Conservation (phyloP, 2,797 vertebrate species). For the Scolopax rusticola region DNA sequence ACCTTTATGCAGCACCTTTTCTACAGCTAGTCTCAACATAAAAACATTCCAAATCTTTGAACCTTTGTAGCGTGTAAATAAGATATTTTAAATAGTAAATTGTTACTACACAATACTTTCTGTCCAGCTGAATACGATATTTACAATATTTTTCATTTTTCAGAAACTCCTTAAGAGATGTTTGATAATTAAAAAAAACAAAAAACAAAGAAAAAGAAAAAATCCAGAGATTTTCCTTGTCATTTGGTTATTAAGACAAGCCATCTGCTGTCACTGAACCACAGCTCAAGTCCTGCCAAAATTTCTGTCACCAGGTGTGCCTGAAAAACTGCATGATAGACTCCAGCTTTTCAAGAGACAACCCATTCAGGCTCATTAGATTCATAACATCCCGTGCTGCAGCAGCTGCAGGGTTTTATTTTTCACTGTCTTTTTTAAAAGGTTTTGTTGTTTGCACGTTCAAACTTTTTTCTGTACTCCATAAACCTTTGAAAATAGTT, state of each 20-base stretch:
- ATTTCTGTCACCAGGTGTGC: background rate
- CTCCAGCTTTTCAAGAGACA: background rate
- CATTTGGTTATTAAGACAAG: background rate
- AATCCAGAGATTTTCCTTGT: background rate
- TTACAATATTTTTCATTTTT: background rate
- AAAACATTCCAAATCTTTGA: background rate
- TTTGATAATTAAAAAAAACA: background rate
- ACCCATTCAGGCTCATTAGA: background rate
- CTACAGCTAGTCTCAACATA: background rate
- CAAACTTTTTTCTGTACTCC: background rate
- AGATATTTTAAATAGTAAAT: background rate
- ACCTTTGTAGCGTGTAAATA: background rate
- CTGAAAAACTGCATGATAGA: background rate
- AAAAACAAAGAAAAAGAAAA: background rate
- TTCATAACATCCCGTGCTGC: background rate
- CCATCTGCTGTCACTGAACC: background rate
- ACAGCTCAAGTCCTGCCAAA: background rate
- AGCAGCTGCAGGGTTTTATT: slow-evolving; percentile 7
- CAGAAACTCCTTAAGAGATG: background rate
- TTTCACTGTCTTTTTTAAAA: background rate
- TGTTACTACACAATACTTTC: background rate
- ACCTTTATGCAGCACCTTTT: background rate
- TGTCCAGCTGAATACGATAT: background rate
- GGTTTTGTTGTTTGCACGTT: background rate
- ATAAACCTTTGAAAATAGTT: background rate